Base-by-base conservation (phyloP, 2,888 invertebrate genomes). In the Listrodromus nycthemerus region DNA sequence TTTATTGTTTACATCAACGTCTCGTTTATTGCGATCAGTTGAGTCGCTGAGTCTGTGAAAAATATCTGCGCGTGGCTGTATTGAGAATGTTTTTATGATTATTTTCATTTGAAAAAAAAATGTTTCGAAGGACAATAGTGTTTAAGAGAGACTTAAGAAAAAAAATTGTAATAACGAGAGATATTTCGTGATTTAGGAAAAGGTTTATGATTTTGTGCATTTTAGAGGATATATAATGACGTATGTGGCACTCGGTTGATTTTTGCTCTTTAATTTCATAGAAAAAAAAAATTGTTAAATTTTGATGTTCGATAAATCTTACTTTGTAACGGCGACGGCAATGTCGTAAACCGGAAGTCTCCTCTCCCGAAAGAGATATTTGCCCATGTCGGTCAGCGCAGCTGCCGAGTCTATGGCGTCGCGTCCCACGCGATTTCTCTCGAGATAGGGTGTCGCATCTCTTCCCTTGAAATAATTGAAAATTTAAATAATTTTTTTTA, bases 381-480 rank as follows among this genome's bases (percentile, higher is more conserved):
- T 98, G 94, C 98, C 98, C 98, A 98, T 98, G 94, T 98, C 98
- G 86, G 98, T 98, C 87, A 98, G 95, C 84, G 98, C 98, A 63
- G 98, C 98, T 61, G 98, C 98, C 1, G 98, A 98, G 94, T 98
- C 98, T 80, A 98, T 98, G 50, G 98, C 98, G 94, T 98, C 98
- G 83, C 98, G 95, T 86, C 98, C 98, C 71, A 98, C 98, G 90
- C 98, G 96, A 94, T 98, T 98, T 91, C 97, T 95, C 94, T 98
- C 98, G 94, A 98, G 95, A 94, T 98, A 98, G 83, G 98, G 98
- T 82, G 98, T 98, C 81, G 98, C 98, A 94, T 98, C 98, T 92
- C 98, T 96, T 91, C 98, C 98, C 98, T 98, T 92, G 30, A 94
- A 81, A 78, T 67, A 58, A 84, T 84, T 73, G 80, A 61, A 41